phyloP scores from a whole-genome alignment of 2,113 vertebrate species.

The Actinemys pallida region DNA sequence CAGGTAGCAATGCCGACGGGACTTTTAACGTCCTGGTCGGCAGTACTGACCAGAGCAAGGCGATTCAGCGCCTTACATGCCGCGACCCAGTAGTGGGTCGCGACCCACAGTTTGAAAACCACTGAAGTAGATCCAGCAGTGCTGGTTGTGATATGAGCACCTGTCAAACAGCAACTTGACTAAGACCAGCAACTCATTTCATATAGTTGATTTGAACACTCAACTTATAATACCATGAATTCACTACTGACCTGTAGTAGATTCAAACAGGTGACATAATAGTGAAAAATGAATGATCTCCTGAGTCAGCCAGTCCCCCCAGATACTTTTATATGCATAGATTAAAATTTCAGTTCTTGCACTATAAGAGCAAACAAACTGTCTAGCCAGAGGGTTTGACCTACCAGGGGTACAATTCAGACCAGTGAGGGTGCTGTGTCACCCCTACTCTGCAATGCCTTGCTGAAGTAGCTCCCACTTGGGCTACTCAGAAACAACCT shows the following conservation, averaged over 20 bases:
- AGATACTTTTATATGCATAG: neutral
- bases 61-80: too few species aligned
- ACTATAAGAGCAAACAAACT: neutral
- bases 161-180: neutral
- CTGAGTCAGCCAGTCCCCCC: neutral
- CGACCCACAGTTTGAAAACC: too few species aligned
- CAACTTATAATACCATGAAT: neutral
- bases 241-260: neutral
- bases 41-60: too few species aligned
- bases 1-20: too few species aligned
- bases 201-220: neutral
- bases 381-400: neutral
- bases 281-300: neutral
- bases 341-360: neutral
- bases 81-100: too few species aligned
- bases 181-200: neutral
- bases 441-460: neutral
- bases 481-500: neutral
- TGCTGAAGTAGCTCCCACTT: neutral
- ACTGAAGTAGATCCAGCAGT: neutral
- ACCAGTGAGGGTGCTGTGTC: neutral
- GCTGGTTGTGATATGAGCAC: neutral
- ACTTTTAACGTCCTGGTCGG: too few species aligned
- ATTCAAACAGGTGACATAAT: neutral
- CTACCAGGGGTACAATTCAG: neutral